These are phyloP conservation scores for Macrotus californicus DNA, from an alignment of 2,113 vertebrate species.

Conservation along the genomic window DNA sequence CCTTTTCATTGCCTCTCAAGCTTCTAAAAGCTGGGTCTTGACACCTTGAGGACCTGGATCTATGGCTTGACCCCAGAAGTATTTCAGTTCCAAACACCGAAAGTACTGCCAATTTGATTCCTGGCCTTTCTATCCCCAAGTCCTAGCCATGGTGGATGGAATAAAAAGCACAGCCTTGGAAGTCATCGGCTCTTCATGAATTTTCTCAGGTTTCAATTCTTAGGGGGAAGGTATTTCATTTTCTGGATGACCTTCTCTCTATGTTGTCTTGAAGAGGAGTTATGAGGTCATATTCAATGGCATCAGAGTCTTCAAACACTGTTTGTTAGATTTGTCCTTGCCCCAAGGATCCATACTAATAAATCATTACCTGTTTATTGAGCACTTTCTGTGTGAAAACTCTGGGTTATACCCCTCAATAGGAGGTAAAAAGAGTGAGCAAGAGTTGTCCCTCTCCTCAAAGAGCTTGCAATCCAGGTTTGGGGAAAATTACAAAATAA, in stretches of 20 bases:
- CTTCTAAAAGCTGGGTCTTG: background rate
- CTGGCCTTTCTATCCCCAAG: background rate
- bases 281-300: background rate
- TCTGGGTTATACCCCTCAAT: background rate
- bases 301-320: background rate
- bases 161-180: background rate
- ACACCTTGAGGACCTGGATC: background rate
- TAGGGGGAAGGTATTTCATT: background rate
- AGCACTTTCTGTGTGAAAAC: background rate
- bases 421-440: background rate
- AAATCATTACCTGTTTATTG: background rate
- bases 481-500: background rate
- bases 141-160: background rate
- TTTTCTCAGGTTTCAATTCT: background rate
- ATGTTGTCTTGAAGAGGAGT: background rate
- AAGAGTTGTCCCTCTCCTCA: background rate
- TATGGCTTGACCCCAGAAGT: background rate
- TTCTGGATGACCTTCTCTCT: background rate
- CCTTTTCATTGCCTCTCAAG: background rate
- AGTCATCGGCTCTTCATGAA: background rate
- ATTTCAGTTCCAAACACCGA: background rate
- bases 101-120: background rate
- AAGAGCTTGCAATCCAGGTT: background rate
- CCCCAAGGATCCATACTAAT: background rate
- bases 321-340: background rate